phyloP scores from a whole-genome alignment of 2,888 invertebrate species.

The Drosophila neutralis region DNA sequence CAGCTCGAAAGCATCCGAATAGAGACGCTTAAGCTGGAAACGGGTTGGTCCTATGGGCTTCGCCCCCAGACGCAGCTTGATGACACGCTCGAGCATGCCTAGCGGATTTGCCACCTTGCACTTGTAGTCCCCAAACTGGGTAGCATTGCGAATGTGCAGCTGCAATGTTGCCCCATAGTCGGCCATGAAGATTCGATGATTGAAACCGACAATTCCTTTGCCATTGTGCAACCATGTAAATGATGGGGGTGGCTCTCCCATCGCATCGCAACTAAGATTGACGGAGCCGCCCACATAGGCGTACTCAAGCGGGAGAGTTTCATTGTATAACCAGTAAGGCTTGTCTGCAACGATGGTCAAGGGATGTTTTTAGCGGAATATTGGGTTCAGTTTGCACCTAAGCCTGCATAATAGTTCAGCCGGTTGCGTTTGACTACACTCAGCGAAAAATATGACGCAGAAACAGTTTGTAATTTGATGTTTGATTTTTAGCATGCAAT shows the following conservation, averaged over 20 bases:
- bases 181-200: slow-evolving; percentile 82
- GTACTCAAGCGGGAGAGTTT: slow-evolving; percentile 79
- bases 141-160: slow-evolving; percentile 77
- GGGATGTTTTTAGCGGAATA: background rate
- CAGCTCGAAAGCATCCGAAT: slow-evolving; percentile 84
- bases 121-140: slow-evolving; percentile 86
- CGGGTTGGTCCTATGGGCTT: slow-evolving; percentile 86
- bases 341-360: slow-evolving; percentile 75
- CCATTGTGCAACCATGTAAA: slow-evolving; percentile 86
- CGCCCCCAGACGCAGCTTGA: slow-evolving; percentile 86
- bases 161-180: slow-evolving; percentile 83
- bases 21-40: slow-evolving; percentile 81
- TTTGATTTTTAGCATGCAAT: background rate
- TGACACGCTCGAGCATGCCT: slow-evolving; percentile 86
- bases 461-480: background rate
- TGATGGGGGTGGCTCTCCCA: slow-evolving; percentile 86
- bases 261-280: slow-evolving; percentile 87
- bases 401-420: slow-evolving; percentile 25
- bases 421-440: slow-evolving; percentile 9
- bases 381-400: background rate
- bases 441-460: background rate
- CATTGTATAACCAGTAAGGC: slow-evolving; percentile 82
- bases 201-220: slow-evolving; percentile 80
- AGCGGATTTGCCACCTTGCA: slow-evolving; percentile 86
- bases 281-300: slow-evolving; percentile 86